Base-by-base conservation (phyloP, 2,888 invertebrate genomes). In the Lepidonotus clava region DNA sequence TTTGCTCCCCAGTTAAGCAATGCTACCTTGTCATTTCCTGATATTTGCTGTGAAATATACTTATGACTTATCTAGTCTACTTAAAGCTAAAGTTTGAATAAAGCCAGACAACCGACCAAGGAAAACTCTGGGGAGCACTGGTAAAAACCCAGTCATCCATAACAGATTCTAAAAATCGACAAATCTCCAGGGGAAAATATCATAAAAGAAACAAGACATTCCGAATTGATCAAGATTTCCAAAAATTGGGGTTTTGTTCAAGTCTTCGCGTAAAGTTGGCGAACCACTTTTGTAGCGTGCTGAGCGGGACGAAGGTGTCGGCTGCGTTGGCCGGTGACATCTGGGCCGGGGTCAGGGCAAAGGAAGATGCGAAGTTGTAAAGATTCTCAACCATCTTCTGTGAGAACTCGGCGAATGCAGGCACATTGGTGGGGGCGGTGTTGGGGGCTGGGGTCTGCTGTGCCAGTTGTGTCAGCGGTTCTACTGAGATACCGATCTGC, bases 351-450 rank as follows among this genome's bases (percentile, higher is more conserved):
- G 96, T 96, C 53, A 97, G 95, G 0, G 97, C 96, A 95, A 97
- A 99, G 89, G 99, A 99, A 5, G 97, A 96, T 56, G 97, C 96
- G 94, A 96, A 99, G 94, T 99, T 99, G 91, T 98, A 96, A 92
- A 99, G 96, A 93, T 96, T 97, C 90, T 98, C 97, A 87, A 99
- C 94, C 98, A 99, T 98, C 94, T 98, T 98, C 91, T 97, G 97
- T 0, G 95, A 94, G 91, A 95, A 96, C 89, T 96, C 95, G 24
- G 94, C 92, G 88, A 95, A 95, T 0, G 95, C 92, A 67, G 92
- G 91, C 0, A 94, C 91, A 91, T 90, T 93, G 5, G 92, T 90
- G 0, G 89, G 86, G 18, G 88, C 86, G n/a, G 91, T 90, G 46
- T 86, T 89, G 56, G 94, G 93, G 61, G 93, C 93, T 0, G 95